Base-by-base conservation (phyloP, 2,113 vertebrate species). In the Anolis sagrei region DNA sequence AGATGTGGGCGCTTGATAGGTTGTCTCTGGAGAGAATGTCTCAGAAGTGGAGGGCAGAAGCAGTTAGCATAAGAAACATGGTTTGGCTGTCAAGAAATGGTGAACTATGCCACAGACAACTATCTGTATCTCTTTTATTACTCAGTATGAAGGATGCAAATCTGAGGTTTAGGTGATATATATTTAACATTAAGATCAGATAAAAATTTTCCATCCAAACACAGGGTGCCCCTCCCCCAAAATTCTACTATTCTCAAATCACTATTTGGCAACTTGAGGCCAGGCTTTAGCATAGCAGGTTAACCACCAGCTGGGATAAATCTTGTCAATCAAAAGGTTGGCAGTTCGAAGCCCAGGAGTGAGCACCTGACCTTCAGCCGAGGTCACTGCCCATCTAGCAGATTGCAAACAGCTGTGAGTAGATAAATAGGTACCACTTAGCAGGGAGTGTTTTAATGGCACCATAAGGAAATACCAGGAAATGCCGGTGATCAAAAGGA, bases 91-190 rank as follows among this genome's bases (percentile, higher is more conserved):
- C 34, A 74, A 74, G 70, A 34, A 84, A 54, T 18, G 4, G 10
- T 25, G 32, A 72, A 70, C n/a, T 49, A n/a, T 81, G 27, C 11
- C 58, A 25, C 51, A 18, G 19, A 29, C 36, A 76, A 14, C 82
- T 69, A n/a, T 44, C 34, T 64, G 25, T 32, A 58, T n/a, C 44
- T 81, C 18, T 2, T 32, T 32, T 70, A 51, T 70, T 32, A 70
- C n/a, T 11, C 34, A 39, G 1, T 7, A 74, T 25, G 34, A 36
- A 62, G 70, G 27, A 73, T 61, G 29, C 8, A 18, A 32, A 18
- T 2, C 34, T 14, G 14, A 79, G 62, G 11, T 58, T 87, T 51
- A 88, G 77, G n/a, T 86, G 77, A 91, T 91, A 86, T 51, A 51
- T 1, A 76, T 27, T 69, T 58, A 76, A 84, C 69, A 80, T 76